A percentile compares a stretch with the other conserved stretches of the same genome.
Evolutionary conservation across 2,888 invertebrate genomes (phyloP).

Genomic region (Theretra japonica): DNA sequence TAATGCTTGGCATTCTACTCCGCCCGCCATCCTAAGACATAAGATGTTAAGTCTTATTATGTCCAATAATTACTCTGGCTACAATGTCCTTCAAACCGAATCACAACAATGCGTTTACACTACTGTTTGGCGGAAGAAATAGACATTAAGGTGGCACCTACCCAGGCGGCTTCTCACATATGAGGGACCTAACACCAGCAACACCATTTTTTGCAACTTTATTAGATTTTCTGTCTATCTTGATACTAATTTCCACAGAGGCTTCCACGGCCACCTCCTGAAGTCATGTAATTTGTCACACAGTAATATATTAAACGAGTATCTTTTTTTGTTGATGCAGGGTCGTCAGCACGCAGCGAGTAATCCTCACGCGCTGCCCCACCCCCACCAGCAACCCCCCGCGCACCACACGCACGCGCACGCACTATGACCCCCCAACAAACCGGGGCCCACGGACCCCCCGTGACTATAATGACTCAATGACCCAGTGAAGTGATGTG

Average conservation of each 20-base stretch:
- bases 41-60: no score
- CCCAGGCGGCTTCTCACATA: no score
- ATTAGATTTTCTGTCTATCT: no score
- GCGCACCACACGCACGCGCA: constrained; percentile 77
- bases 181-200: no score
- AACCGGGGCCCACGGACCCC: constrained; percentile 31
- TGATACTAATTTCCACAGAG: background rate
- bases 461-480: constrained; percentile 13
- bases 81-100: no score
- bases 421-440: constrained; percentile 69
- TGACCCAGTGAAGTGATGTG: constrained; percentile 29
- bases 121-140: no score
- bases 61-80: no score
- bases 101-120: no score
- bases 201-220: no score
- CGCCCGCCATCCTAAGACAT: no score
- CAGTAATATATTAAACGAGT: background rate
- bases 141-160: no score
- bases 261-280: background rate
- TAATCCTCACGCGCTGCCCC: constrained; percentile 64
- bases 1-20: no score
- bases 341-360: constrained; percentile 76
- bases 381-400: constrained; percentile 68
- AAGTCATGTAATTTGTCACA: background rate
- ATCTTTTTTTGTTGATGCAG: constrained; percentile 47